Evolutionary conservation across 2,888 invertebrate genomes (phyloP), one percentile per base, ranked within the genome.

Genomic region (Eurytoma californica): DNA sequence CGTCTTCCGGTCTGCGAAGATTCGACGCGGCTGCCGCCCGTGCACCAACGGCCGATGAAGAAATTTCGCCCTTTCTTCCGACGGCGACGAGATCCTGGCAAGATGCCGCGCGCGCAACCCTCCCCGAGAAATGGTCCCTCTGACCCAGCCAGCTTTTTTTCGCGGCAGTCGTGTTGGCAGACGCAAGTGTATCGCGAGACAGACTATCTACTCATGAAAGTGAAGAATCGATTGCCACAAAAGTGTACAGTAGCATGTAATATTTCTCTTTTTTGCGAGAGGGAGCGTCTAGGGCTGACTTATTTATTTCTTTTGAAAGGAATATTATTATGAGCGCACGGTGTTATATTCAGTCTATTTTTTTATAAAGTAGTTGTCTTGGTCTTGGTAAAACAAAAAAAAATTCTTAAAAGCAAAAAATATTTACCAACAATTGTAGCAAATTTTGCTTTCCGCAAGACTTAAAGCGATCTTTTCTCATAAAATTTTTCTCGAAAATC

Each of bases 141-240:
- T 79, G 76, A 77, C 79, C 78, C 67, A 75, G 79, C 79, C 79
- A 77, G 79, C 16, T 61, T 76, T 76, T 73, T 77, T 80, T 73
- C 63, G 16, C 39, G 20, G 13, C 13, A 51, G 57, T n/a, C 14
- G 58, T 51, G 72, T 55, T 57, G 72, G 61, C 60, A 65, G 55
- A 60, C 28, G 53, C 61, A 28, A 28, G 63, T 63, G 18, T 18
- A 20, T 18, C 70, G 55, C 16, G 79, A 55, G 72, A 67, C 61
- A 75, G 24, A 67, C 57, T 70, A 74, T 58, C 74, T 70, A 12
- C 63, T 49, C 55, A 39, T 39, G 60, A 55, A 30, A 49, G 39
- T 63, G 76, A 75, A 47, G 60, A 68, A 80, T 80, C 79, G 79
- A 76, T 75, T 75, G 58, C 69, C 20, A 65, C 66, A 53, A 66